These are phyloP conservation scores for Melospiza melodia DNA, from an alignment of 2,113 vertebrate species.

Conservation along the genomic window DNA sequence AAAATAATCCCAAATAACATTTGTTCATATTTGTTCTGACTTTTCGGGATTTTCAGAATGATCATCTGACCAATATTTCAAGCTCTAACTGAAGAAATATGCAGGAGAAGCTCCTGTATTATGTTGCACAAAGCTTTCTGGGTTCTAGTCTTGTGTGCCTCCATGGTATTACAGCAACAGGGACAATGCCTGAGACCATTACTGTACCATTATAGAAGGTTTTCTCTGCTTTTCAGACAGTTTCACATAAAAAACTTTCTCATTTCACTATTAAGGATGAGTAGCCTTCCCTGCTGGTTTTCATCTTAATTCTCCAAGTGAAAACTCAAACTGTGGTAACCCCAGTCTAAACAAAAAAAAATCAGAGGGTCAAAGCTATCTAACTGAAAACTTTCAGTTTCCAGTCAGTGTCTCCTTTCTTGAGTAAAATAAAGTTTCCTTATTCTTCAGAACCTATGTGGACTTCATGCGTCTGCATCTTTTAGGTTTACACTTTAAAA, in stretches of 20 bases:
- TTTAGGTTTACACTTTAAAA: background rate
- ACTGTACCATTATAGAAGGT: background rate
- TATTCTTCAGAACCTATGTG: background rate
- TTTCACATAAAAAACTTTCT: background rate
- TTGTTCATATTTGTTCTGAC: background rate
- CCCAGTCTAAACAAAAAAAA: background rate
- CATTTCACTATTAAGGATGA: background rate
- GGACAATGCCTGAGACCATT: background rate
- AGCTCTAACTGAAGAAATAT: background rate
- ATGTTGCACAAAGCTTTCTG: background rate
- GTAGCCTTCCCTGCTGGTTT: background rate
- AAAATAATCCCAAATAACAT: background rate
- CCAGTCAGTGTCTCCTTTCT: background rate
- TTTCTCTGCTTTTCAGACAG: background rate
- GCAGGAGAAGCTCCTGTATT: background rate
- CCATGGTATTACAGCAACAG: background rate
- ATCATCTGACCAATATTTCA: background rate
- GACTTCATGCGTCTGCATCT: background rate
- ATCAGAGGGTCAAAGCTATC: background rate
- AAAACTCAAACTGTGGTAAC: background rate
- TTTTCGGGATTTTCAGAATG: background rate
- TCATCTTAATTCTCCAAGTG: background rate
- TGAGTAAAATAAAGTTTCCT: background rate
- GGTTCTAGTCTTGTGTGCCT: background rate
- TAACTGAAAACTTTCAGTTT: background rate